These are phyloP conservation scores for Tipula vernalis DNA, from an alignment of 2,888 invertebrate genomes.

Conservation along the genomic window DNA sequence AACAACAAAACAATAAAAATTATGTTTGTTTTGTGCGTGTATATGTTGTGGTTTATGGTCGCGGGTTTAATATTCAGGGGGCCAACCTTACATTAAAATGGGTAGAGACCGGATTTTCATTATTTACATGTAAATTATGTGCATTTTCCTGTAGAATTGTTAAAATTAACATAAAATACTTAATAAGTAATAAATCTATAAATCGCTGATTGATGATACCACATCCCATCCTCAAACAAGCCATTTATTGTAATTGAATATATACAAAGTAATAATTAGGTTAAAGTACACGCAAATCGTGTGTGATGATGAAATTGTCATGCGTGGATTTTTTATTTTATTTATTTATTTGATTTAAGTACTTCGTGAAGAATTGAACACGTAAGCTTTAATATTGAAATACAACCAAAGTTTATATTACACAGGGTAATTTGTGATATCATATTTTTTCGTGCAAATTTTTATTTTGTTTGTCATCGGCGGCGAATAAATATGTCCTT, in stretches of 20 bases:
- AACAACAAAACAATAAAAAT: not conserved
- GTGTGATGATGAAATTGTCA: not conserved
- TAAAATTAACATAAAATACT: not conserved
- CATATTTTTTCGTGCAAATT: not conserved
- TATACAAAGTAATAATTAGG: not conserved
- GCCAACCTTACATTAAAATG: not conserved
- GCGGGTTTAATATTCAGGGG: not conserved
- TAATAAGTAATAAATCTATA: not conserved
- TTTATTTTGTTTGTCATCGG: not conserved
- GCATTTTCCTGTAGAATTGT: not conserved
- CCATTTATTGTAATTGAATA: not conserved
- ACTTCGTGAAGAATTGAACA: not conserved
- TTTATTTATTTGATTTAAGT: not conserved
- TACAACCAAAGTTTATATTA: not conserved
- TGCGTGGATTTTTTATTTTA: not conserved
- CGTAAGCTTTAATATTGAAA: not conserved
- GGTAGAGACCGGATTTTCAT: not conserved
- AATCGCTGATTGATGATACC: not conserved
- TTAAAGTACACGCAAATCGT: not conserved
- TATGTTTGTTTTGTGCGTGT: not conserved
- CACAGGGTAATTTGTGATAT: not conserved
- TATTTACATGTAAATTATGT: not conserved
- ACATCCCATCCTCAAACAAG: not conserved
- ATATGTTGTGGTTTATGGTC: not conserved
- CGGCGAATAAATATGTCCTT: not conserved